These are phyloP conservation scores for Myotis pilosus DNA, from an alignment of 2,797 vertebrate species.

Conservation along the genomic window DNA sequence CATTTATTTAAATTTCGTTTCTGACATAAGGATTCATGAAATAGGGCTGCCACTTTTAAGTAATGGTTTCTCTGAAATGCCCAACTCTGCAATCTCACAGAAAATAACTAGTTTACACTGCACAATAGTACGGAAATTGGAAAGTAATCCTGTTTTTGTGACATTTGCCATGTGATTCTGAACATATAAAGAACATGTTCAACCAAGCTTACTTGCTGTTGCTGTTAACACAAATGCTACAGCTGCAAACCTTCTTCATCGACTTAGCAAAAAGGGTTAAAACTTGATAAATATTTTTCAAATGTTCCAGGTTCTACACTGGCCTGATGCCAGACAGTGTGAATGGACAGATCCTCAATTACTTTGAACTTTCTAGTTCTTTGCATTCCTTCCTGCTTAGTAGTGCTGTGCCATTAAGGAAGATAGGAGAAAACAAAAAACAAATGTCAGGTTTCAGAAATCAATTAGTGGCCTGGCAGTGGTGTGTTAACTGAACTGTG, in stretches of 20 bases:
- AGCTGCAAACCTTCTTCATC: not conserved
- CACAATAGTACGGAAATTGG: constrained; percentile 40
- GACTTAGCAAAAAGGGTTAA: constrained; percentile 80
- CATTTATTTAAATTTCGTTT: constrained; percentile 54
- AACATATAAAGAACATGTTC: constrained; percentile 54
- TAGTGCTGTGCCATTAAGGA: constrained; percentile 82
- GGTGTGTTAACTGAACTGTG: constrained; percentile 68
- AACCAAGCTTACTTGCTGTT: not conserved
- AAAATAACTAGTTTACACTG: constrained; percentile 61
- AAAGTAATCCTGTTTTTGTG: constrained; percentile 53
- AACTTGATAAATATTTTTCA: constrained; percentile 80
- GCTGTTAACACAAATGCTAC: not conserved
- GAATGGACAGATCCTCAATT: constrained; percentile 82
- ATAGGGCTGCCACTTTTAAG: constrained; percentile 32
- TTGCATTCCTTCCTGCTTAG: constrained; percentile 84
- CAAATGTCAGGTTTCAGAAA: constrained; percentile 82
- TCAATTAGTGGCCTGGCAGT: constrained; percentile 74
- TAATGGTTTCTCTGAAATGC: constrained; percentile 55
- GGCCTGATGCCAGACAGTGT: constrained; percentile 80
- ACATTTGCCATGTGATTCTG: constrained; percentile 55
- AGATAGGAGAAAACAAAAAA: constrained; percentile 84
- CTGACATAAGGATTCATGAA: constrained; percentile 30
- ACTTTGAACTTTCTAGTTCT: constrained; percentile 84
- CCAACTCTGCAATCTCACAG: constrained; percentile 41
- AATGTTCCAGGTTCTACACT: constrained; percentile 79